phyloP scores from a whole-genome alignment of 1,140 invertebrate species.

The Steinernema khuongi region DNA sequence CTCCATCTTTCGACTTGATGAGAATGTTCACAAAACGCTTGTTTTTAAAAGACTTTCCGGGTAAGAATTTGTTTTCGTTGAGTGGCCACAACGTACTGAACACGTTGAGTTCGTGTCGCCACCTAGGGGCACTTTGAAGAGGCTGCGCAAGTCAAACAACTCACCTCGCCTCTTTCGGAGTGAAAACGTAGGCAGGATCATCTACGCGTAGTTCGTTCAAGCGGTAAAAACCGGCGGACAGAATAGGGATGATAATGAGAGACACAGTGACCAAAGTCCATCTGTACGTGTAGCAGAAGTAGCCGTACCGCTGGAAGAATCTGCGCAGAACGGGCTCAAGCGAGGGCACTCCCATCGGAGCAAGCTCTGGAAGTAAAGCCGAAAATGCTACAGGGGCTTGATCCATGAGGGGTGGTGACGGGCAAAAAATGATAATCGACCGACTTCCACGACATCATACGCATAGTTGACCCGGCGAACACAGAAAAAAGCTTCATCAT shows the following conservation, averaged over 20 bases:
- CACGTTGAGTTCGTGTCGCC: slow-evolving; percentile 50
- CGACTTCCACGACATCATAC: slow-evolving; percentile 1
- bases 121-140: slow-evolving; percentile 44
- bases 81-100: slow-evolving; percentile 56
- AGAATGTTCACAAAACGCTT: slow-evolving; percentile 57
- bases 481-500: not conserved
- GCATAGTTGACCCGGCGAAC: slow-evolving; percentile 2
- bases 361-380: not conserved
- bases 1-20: slow-evolving; percentile 44
- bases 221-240: slow-evolving; percentile 51
- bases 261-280: slow-evolving; percentile 53
- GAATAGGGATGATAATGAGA: slow-evolving; percentile 43
- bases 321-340: slow-evolving; percentile 42
- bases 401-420: not conserved
- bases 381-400: not conserved
- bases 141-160: slow-evolving; percentile 5
- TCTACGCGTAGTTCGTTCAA: slow-evolving; percentile 52
- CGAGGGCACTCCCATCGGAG: slow-evolving; percentile 22
- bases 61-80: slow-evolving; percentile 58
- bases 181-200: slow-evolving; percentile 58
- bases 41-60: slow-evolving; percentile 58
- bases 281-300: slow-evolving; percentile 36
- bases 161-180: slow-evolving; percentile 53
- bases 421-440: not conserved
- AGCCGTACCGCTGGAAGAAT: slow-evolving; percentile 48